phyloP scores from a whole-genome alignment of 2,113 vertebrate species.

The Solea solea region DNA sequence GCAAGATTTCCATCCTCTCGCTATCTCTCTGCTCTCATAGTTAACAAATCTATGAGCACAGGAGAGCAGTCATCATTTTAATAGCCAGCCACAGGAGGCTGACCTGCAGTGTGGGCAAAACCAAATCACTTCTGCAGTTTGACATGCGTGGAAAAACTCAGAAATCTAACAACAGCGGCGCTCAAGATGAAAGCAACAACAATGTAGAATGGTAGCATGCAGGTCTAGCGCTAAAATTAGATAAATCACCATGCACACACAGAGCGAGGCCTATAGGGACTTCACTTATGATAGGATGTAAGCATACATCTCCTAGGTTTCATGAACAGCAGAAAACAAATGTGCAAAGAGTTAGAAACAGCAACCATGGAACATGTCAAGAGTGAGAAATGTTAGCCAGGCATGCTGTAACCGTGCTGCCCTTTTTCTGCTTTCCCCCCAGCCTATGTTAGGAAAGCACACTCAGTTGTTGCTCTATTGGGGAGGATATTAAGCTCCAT shows the following conservation, averaged over 20 bases:
- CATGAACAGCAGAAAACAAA: constrained; percentile 54
- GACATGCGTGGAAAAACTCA: constrained; percentile 32
- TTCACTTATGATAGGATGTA: constrained; percentile 63
- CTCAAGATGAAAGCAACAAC: constrained; percentile 1
- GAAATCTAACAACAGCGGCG: constrained; percentile 18
- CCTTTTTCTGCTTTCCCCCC: background rate
- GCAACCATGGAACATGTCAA: constrained; percentile 62
- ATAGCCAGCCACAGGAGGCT: constrained; percentile 50
- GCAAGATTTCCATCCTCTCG: constrained; percentile 51
- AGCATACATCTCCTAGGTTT: constrained; percentile 56
- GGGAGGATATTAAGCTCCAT: constrained; percentile 35
- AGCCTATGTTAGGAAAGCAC: constrained; percentile 26
- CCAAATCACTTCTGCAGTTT: constrained; percentile 50
- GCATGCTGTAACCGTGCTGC: constrained; percentile 40
- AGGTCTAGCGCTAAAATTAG: background rate
- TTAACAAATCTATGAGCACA: constrained; percentile 55
- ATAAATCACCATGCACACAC: constrained; percentile 12
- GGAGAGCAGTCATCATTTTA: constrained; percentile 57
- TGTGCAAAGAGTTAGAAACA: constrained; percentile 63
- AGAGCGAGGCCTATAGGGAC: constrained; percentile 40
- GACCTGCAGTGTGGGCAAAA: constrained; percentile 29
- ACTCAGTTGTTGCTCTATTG: constrained; percentile 37
- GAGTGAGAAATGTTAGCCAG: constrained; percentile 67
- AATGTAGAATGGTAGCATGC: constrained; percentile 12
- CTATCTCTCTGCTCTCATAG: constrained; percentile 49